Base-by-base conservation (phyloP, 2,888 invertebrate genomes). In the Pristionchus exspectatus region DNA sequence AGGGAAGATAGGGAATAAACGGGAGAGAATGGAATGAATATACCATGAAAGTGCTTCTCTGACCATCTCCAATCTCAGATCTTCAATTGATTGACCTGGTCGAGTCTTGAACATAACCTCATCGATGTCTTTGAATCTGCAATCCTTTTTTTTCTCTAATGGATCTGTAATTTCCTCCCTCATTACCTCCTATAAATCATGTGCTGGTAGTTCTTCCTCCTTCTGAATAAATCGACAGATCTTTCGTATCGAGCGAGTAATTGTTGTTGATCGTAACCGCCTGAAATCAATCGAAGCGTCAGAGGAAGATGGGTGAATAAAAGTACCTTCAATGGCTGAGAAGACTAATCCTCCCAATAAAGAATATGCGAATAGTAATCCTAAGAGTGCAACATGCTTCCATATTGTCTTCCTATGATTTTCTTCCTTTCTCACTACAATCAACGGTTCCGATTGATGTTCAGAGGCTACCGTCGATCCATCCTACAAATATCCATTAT, bases 321-420 rank as follows among this genome's bases (percentile, higher is more conserved):
- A 50, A 38, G n/a, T 16, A 92, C 93, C 93, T 92, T 93, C 93
- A 89, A 93, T 93, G 18, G 93, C 93, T 86, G 92, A 92, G 90
- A 93, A 93, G 30, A 93, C 89, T 38, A 93, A 87, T 14, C 93
- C 93, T 44, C 93, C 93, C 18, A 93, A 90, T 84, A 93, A 88
- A 7, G 93, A 93, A 69, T 92, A 93, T 0, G 92, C 92, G 86
- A 92, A 92, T n/a, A 93, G 89, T 56, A 93, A 90, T 56, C 91
- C 85, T 2, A 93, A 91, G 91, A 92, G 92, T 7, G 91, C 91
- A 30, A 92, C 90, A 69, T 93, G 92, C 81, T 92, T 83, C 93
- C 93, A 93, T 72, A 92, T 89, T 2, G 93, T 93, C 87, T 92
- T 93, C 89, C 24, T 72, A 12, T 54, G 21, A 87, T 33, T 74